These are phyloP conservation scores for Perithous albicinctus DNA, from an alignment of 2,888 invertebrate species.

Conservation along the genomic window DNA sequence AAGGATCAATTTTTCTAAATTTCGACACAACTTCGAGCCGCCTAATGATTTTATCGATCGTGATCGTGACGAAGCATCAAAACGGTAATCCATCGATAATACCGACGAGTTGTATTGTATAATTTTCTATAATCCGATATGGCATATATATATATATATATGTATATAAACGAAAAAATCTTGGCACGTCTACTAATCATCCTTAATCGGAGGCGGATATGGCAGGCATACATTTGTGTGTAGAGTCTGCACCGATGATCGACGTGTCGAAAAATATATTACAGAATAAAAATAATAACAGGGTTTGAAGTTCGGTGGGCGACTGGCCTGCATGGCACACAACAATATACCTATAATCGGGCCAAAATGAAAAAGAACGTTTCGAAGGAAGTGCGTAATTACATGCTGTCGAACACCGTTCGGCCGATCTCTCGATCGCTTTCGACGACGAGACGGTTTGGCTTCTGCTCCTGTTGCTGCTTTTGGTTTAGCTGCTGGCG, in stretches of 20 bases:
- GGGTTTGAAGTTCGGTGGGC: slow-evolving; percentile 41
- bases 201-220: slow-evolving; percentile 23
- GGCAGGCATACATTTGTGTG: slow-evolving; percentile 3
- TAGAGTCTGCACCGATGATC: slow-evolving; percentile 33
- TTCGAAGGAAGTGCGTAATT: slow-evolving; percentile 62
- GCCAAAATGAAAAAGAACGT: slow-evolving; percentile 27
- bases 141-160: too few relatives aligned
- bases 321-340: slow-evolving; percentile 27
- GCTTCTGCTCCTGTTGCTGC: slow-evolving; percentile 22
- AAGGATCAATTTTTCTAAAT: not conserved
- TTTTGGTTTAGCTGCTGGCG: slow-evolving; percentile 44
- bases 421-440: slow-evolving; percentile 49
- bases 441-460: slow-evolving; percentile 44
- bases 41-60: slow-evolving; percentile 2
- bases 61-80: not conserved
- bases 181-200: slow-evolving; percentile 46
- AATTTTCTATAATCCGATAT: slow-evolving; percentile 17
- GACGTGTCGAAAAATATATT: slow-evolving; percentile 64
- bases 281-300: slow-evolving; percentile 60
- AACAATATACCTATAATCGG: slow-evolving; percentile 44
- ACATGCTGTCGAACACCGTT: slow-evolving; percentile 63
- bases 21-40: not conserved
- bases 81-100: not conserved
- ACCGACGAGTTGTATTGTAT: slow-evolving; percentile 1
- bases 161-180: slow-evolving; percentile 12